phyloP scores from a whole-genome alignment of 53 echinoderm and acorn worm genomes.

The Paracentrotus lividus region DNA sequence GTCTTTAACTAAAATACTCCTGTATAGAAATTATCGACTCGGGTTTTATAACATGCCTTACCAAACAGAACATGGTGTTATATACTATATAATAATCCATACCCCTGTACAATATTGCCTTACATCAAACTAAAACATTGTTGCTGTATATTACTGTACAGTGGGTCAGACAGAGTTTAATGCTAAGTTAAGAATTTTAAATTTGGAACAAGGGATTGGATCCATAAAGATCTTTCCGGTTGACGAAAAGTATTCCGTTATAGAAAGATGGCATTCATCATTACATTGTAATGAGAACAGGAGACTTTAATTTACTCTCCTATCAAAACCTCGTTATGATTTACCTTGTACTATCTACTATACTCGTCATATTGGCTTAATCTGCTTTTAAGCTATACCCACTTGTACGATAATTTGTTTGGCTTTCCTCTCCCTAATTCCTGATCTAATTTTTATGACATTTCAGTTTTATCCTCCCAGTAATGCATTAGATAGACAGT shows the following conservation, averaged over 20 bases:
- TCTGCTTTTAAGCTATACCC: background rate
- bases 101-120: too few relatives aligned
- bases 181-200: background rate
- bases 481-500: background rate
- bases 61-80: too few relatives aligned
- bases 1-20: too few relatives aligned
- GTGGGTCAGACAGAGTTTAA: background rate
- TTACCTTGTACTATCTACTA: background rate
- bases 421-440: background rate
- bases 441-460: conserved; percentile 6
- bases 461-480: background rate
- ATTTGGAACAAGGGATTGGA: background rate
- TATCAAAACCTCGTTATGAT: background rate
- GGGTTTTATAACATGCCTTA: too few relatives aligned
- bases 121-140: too few relatives aligned
- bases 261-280: background rate
- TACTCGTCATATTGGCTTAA: background rate
- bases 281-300: background rate
- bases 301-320: background rate
- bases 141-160: too few relatives aligned
- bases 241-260: background rate
- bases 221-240: background rate
- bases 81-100: too few relatives aligned
- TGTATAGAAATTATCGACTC: too few relatives aligned
- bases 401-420: background rate